These are phyloP conservation scores for Sturmia bella DNA, from an alignment of 2,888 invertebrate genomes.

Conservation along the genomic window DNA sequence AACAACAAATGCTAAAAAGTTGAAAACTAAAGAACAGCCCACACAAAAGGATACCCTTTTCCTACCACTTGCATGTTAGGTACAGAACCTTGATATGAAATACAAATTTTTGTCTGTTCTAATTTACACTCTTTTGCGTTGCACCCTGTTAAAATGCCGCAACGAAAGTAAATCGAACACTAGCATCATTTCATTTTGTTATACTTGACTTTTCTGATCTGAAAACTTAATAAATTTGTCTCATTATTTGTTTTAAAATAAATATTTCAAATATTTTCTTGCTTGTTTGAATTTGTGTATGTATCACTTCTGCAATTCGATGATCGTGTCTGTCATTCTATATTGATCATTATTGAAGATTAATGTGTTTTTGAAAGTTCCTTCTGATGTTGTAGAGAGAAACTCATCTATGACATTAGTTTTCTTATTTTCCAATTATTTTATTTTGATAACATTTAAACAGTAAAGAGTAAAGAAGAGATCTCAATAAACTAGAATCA, in stretches of 20 bases:
- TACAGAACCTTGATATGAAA: too few species aligned
- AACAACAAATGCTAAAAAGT: too few species aligned
- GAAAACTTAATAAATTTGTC: conserved; percentile 79
- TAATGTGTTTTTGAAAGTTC: conserved; percentile 71
- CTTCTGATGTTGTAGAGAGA: not conserved
- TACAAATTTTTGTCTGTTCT: not conserved
- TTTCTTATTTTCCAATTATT: conserved; percentile 9
- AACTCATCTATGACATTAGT: not conserved
- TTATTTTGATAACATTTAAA: conserved; percentile 35
- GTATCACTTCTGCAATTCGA: conserved; percentile 60
- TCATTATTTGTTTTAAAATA: conserved; percentile 67
- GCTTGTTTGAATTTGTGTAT: conserved; percentile 41
- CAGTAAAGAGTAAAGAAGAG: not conserved
- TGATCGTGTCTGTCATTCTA: conserved; percentile 72
- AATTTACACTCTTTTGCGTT: conserved; percentile 18
- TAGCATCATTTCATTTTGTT: conserved; percentile 57
- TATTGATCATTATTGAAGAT: conserved; percentile 78
- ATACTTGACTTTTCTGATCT: conserved; percentile 78
- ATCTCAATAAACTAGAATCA: conserved; percentile 38
- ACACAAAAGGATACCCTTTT: too few species aligned
- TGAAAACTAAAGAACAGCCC: too few species aligned
- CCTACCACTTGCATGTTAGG: too few species aligned
- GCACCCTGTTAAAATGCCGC: conserved; percentile 20
- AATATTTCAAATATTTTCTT: conserved; percentile 49
- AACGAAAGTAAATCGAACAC: conserved; percentile 23